A percentile compares a stretch with the other conserved stretches of the same genome.
These are phyloP conservation scores for Eucera pruinosa DNA, from an alignment of 2,888 invertebrate species.

Conservation along the genomic window DNA sequence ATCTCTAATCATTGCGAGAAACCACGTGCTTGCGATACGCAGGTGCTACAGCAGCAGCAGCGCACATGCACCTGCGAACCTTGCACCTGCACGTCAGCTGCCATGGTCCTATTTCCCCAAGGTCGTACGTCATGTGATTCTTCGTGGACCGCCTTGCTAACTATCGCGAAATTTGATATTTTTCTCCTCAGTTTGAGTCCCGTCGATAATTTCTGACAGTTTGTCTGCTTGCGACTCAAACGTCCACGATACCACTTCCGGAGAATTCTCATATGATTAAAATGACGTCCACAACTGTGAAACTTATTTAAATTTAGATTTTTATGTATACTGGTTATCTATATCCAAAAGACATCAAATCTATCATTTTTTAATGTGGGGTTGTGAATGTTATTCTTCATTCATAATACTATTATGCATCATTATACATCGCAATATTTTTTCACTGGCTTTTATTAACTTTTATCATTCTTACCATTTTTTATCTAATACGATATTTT, in stretches of 20 bases:
- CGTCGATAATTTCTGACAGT: neutral
- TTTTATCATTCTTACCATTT: no score
- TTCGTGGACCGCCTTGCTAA: constrained; percentile 10
- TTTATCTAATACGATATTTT: no score
- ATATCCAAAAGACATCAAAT: no score
- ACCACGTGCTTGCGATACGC: constrained; percentile 36
- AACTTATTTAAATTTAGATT: no score
- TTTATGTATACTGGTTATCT: no score
- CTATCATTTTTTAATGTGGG: no score
- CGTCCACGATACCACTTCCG: neutral
- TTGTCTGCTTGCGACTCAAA: neutral
- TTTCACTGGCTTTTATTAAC: no score
- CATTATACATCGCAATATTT: no score
- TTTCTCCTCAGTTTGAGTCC: neutral
- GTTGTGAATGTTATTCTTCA: no score
- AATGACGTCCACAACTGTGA: neutral
- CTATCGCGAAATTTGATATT: constrained; percentile 47
- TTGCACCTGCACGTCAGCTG: constrained; percentile 61
- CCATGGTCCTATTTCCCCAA: constrained; percentile 49
- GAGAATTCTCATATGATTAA: neutral
- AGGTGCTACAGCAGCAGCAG: constrained; percentile 33
- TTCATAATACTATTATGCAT: no score
- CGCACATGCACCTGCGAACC: constrained; percentile 49
- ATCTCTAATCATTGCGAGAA: constrained; percentile 13
- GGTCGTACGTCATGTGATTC: constrained; percentile 52